phyloP scores from a whole-genome alignment of 2,113 vertebrate genomes.

The Pelecanoides urinatrix region DNA sequence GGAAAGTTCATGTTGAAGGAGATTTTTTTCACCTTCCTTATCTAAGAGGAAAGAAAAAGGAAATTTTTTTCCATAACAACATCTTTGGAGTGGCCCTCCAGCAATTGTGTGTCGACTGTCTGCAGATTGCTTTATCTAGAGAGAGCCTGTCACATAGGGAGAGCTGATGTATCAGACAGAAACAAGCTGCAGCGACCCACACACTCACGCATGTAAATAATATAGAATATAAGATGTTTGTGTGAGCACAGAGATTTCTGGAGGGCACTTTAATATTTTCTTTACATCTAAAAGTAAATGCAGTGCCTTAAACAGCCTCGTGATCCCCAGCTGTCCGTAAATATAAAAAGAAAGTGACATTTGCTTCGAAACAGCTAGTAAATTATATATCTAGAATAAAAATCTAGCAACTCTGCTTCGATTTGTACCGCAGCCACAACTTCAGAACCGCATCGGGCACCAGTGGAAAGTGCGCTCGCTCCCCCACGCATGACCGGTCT shows the following conservation, averaged over 20 bases:
- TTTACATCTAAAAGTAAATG: conserved; percentile 43
- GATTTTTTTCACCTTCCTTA: not conserved
- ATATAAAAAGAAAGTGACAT: conserved; percentile 2
- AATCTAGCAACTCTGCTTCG: not conserved
- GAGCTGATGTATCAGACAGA: not conserved
- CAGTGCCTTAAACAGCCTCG: conserved; percentile 29
- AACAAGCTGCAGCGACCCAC: not conserved
- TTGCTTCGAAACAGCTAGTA: not conserved
- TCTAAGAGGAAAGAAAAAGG: not conserved
- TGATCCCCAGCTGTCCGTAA: not conserved
- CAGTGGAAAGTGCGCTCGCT: not conserved
- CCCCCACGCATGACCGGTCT: not conserved
- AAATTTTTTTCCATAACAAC: not conserved
- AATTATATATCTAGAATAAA: not conserved
- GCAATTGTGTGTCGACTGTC: not conserved
- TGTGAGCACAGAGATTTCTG: conserved; percentile 34
- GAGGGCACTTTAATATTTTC: conserved; percentile 44
- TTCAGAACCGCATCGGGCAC: accelerated
- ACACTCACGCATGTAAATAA: not conserved
- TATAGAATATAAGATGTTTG: not conserved
- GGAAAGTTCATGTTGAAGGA: not conserved
- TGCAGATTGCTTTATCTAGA: not conserved
- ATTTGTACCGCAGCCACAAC: not conserved
- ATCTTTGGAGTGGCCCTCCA: not conserved
- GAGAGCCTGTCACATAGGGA: not conserved